These are phyloP conservation scores for Dermatemys mawii DNA, from an alignment of 2,113 vertebrate genomes.

Conservation along the genomic window DNA sequence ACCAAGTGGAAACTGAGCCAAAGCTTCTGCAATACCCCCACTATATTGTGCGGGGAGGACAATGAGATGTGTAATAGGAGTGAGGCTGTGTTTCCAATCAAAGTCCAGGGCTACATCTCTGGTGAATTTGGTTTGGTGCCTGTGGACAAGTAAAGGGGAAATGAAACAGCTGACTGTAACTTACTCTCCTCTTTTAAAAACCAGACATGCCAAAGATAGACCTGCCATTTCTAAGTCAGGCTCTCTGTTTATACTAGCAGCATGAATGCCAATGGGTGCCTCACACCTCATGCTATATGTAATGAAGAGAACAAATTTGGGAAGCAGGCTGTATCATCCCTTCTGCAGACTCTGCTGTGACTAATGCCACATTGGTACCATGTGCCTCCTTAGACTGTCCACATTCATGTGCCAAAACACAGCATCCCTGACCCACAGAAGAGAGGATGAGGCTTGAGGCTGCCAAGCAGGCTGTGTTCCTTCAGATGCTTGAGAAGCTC, in stretches of 20 bases:
- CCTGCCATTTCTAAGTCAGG: not conserved
- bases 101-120: not conserved
- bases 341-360: not conserved
- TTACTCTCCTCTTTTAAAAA: not conserved
- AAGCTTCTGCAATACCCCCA: not conserved
- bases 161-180: not conserved
- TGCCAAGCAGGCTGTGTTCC: not conserved
- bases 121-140: too few relatives aligned
- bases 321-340: not conserved
- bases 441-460: not conserved
- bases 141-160: accelerated
- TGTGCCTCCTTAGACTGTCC: not conserved
- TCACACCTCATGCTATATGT: not conserved
- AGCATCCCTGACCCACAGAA: not conserved
- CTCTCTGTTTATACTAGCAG: not conserved
- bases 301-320: not conserved
- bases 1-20: not conserved
- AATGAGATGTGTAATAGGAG: not conserved
- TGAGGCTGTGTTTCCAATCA: not conserved
- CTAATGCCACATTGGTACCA: accelerated
- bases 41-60: not conserved
- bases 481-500: not conserved
- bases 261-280: not conserved
- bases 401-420: not conserved
- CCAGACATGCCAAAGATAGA: not conserved